phyloP scores from a whole-genome alignment of 2,113 vertebrate species.

The Corythaeola cristata region DNA sequence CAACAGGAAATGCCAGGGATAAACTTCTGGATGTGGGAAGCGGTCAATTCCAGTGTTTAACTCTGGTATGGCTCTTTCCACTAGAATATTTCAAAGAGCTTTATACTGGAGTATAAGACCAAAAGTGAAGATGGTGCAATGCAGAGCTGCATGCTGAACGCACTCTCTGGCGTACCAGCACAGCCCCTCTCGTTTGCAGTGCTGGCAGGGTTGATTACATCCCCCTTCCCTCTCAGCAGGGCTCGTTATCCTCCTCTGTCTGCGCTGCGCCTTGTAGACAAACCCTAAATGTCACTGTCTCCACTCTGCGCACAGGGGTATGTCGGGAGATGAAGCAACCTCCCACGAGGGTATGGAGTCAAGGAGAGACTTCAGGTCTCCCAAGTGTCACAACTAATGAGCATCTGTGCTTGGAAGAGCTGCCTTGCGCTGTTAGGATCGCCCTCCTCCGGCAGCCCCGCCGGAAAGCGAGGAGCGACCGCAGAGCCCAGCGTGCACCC shows the following conservation, averaged over 20 bases:
- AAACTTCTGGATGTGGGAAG: neutral
- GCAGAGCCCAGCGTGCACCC: accelerated
- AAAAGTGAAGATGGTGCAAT: neutral
- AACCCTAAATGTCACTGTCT: neutral
- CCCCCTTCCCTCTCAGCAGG: neutral
- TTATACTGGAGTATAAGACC: neutral
- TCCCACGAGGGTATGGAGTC: accelerated
- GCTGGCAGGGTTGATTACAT: neutral
- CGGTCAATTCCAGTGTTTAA: neutral
- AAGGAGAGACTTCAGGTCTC: neutral
- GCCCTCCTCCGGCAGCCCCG: neutral
- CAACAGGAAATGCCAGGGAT: neutral
- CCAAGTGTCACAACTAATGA: neutral
- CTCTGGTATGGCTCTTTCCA: neutral
- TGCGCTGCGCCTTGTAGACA: neutral
- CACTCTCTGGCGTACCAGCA: neutral
- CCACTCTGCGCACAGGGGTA: neutral
- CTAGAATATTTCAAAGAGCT: neutral
- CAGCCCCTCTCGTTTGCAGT: neutral
- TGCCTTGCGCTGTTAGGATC: neutral
- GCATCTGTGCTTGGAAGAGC: neutral
- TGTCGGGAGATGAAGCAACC: neutral
- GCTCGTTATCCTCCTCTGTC: neutral
- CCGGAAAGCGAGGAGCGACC: neutral
- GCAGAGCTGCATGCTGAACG: neutral